phyloP scores from a whole-genome alignment of 2,113 vertebrate genomes.

The Scophthalmus maximus region DNA sequence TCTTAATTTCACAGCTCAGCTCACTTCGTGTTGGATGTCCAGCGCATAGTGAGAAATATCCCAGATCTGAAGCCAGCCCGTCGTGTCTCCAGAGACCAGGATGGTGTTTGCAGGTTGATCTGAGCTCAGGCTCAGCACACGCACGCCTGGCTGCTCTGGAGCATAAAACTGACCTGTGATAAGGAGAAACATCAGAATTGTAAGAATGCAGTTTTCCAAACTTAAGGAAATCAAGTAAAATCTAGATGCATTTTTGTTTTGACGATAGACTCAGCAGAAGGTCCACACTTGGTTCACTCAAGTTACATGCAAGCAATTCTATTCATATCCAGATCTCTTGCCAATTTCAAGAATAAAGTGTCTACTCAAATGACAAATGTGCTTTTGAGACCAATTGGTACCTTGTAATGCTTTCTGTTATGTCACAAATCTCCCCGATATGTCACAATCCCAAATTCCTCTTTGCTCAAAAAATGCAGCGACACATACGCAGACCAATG shows the following conservation, averaged over 20 bases:
- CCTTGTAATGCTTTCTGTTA: conserved; percentile 20
- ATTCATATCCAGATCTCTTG: not conserved
- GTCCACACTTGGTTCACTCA: conserved; percentile 7
- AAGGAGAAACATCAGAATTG: not conserved
- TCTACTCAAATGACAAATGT: conserved; percentile 11
- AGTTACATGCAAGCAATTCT: conserved; percentile 1
- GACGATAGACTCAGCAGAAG: not conserved
- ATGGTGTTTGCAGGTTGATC: conserved; percentile 67
- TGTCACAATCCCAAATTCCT: conserved; percentile 39
- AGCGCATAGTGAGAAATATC: conserved; percentile 70
- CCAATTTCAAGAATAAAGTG: not conserved
- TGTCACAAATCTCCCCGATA: conserved; percentile 17
- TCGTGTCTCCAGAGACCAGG: conserved; percentile 76
- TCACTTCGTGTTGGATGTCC: conserved; percentile 40
- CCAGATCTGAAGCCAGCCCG: conserved; percentile 71
- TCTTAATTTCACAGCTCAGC: not conserved
- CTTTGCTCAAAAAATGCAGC: conserved; percentile 15
- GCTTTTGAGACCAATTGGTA: conserved; percentile 24
- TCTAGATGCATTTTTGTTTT: not conserved
- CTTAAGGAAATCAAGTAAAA: not conserved
- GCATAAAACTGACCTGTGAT: conserved; percentile 71
- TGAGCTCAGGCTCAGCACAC: conserved; percentile 67
- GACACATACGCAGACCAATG: conserved; percentile 2
- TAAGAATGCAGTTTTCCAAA: not conserved
- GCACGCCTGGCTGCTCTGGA: conserved; percentile 39